Percentiles rank a stretch among this genome's conserved stretches.
Evolutionary conservation across 2,797 vertebrate species (phyloP).

Genomic region (Falco biarmicus): DNA sequence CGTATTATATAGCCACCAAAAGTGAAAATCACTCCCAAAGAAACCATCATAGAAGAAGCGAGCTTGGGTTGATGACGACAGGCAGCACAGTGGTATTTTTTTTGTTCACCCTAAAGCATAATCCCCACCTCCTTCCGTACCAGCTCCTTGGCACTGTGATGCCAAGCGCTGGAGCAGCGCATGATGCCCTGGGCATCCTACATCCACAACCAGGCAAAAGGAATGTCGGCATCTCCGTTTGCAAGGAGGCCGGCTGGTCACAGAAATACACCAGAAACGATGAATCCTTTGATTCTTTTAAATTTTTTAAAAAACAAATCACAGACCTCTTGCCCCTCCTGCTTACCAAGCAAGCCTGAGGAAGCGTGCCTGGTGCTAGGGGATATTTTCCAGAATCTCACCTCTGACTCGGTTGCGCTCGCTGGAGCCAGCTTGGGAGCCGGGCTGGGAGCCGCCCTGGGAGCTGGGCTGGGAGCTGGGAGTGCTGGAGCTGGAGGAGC

Average conservation of each 20-base stretch:
- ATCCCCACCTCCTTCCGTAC: not conserved
- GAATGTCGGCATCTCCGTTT: not conserved
- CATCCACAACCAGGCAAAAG: not conserved
- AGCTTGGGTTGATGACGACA: not conserved
- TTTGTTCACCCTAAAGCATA: not conserved
- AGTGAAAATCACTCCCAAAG: not conserved
- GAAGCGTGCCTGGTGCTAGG: not conserved
- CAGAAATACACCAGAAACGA: not conserved
- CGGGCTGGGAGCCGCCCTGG: constrained; percentile 89
- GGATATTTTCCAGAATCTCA: constrained; percentile 67
- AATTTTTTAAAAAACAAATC: not conserved
- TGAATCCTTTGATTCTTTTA: not conserved
- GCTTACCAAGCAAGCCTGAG: not conserved
- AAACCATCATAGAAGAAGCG: not conserved
- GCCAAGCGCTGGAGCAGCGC: accelerated
- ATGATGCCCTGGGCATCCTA: accelerated
- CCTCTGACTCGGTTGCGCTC: constrained; percentile 88
- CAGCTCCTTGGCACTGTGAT: accelerated
- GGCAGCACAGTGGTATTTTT: not conserved
- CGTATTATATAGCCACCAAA: not conserved
- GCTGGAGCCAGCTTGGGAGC: constrained; percentile 86
- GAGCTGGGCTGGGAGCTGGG: constrained; percentile 91
- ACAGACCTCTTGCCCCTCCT: not conserved
- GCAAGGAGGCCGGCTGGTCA: not conserved
- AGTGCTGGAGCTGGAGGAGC: constrained; percentile 97